A percentile compares a stretch with the other conserved stretches of the same genome.
Evolutionary conservation across 1,140 invertebrate species (phyloP).

Genomic region (Cherax quadricarinatus): DNA sequence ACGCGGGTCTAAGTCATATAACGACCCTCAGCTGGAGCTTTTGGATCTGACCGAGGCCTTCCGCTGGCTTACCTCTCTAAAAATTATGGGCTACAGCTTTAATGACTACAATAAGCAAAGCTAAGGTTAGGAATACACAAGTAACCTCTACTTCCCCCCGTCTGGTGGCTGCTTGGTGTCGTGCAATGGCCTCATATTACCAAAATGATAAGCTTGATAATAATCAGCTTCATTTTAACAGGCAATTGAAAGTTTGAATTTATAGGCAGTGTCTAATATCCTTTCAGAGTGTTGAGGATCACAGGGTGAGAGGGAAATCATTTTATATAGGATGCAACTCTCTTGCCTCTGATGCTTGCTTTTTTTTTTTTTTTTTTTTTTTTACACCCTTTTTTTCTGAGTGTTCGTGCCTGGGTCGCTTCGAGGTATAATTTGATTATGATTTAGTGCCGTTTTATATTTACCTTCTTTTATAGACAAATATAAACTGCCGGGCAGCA

Average conservation of each 20-base stretch:
- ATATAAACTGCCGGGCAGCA: too few relatives aligned
- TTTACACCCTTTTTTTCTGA: background rate
- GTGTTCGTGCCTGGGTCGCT: background rate
- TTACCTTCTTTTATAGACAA: too few relatives aligned
- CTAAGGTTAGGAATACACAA: background rate
- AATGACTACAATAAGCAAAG: background rate
- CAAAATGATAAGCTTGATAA: constrained; percentile 5
- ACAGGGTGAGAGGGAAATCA: background rate
- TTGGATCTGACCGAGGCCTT: too few relatives aligned
- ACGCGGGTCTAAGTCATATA: too few relatives aligned
- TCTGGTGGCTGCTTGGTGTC: background rate
- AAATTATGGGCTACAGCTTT: background rate
- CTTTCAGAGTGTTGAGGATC: background rate
- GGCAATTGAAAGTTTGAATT: constrained; percentile 4
- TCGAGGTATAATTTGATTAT: background rate
- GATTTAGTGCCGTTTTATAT: background rate
- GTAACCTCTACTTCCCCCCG: background rate
- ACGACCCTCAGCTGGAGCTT: too few relatives aligned
- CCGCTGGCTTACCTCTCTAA: too few relatives aligned
- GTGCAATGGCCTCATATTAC: background rate
- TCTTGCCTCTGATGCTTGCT: background rate
- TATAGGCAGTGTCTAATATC: background rate
- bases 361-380: background rate
- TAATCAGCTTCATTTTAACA: constrained; percentile 14
- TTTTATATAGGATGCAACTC: background rate